These are phyloP conservation scores for Lepus americanus DNA, from an alignment of 2,113 vertebrate genomes.

Conservation along the genomic window DNA sequence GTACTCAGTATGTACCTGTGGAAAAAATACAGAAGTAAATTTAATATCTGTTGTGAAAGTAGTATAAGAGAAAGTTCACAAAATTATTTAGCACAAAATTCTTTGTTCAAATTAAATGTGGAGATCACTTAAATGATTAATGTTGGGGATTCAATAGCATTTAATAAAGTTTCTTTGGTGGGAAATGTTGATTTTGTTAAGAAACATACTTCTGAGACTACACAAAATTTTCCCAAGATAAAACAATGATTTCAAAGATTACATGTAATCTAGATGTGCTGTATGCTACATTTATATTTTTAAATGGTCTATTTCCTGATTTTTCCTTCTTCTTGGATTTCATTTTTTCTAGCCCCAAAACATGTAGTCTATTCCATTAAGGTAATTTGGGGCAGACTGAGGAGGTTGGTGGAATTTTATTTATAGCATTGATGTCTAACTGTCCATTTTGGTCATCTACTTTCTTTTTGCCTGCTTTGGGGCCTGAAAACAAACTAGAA, in stretches of 20 bases:
- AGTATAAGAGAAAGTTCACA: neutral
- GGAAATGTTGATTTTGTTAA: slow-evolving; percentile 41
- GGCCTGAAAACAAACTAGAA: slow-evolving; percentile 2
- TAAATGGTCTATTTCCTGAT: neutral
- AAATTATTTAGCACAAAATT: slow-evolving; percentile 39
- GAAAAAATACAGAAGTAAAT: neutral
- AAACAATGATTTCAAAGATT: neutral
- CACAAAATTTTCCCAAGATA: neutral
- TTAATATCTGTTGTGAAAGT: neutral
- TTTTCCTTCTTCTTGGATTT: neutral
- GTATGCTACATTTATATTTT: slow-evolving; percentile 42
- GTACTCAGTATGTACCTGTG: neutral
- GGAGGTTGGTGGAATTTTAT: neutral
- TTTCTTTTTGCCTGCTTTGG: slow-evolving; percentile 33
- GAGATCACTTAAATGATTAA: neutral
- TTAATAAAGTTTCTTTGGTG: slow-evolving; percentile 3
- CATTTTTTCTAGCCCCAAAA: slow-evolving; percentile 4
- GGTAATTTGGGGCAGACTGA: too few relatives aligned
- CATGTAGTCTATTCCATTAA: neutral
- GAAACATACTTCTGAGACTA: slow-evolving; percentile 28
- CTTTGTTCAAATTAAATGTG: slow-evolving; percentile 17
- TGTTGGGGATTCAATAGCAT: neutral
- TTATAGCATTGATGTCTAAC: fast-evolving
- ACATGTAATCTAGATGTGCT: neutral
- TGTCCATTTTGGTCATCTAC: neutral